These are phyloP conservation scores for Styela clava DNA, from an alignment of 23 tunicate species.

Conservation along the genomic window DNA sequence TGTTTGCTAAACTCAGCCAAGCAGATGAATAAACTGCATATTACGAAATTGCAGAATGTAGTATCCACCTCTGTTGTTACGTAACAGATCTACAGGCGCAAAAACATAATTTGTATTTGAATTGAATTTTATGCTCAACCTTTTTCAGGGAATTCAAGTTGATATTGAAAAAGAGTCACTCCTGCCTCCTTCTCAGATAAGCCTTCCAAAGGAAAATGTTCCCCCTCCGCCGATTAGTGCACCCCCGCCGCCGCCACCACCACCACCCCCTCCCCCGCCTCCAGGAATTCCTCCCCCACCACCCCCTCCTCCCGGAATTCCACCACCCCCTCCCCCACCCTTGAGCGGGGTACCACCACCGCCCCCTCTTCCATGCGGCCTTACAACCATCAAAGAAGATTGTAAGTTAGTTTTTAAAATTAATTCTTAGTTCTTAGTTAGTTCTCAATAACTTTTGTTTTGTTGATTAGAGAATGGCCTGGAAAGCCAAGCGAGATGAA, in stretches of 20 bases:
- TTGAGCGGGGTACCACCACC: conserved; percentile 7
- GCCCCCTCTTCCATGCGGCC: conserved; percentile 19
- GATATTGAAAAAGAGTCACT: not conserved
- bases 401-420: conserved; percentile 13
- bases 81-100: too few species aligned
- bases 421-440: too few species aligned
- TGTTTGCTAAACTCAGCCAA: too few species aligned
- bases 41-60: too few species aligned
- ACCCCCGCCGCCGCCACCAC: conserved; percentile 15
- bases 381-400: conserved; percentile 9
- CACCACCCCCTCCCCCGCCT: not conserved
- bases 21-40: too few species aligned
- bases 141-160: conserved; percentile 34
- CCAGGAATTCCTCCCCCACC: conserved; percentile 12
- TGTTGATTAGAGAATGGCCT: too few species aligned
- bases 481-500: too few species aligned
- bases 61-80: too few species aligned
- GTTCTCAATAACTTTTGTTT: too few species aligned
- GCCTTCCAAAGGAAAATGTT: conserved; percentile 13
- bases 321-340: conserved; percentile 31
- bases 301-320: conserved; percentile 21
- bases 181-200: conserved; percentile 11
- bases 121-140: too few species aligned
- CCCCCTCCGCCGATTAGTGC: not conserved
- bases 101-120: too few species aligned